Conservation (phyloP, 1,140 invertebrate genomes). For the Penaeus chinensis region DNA sequence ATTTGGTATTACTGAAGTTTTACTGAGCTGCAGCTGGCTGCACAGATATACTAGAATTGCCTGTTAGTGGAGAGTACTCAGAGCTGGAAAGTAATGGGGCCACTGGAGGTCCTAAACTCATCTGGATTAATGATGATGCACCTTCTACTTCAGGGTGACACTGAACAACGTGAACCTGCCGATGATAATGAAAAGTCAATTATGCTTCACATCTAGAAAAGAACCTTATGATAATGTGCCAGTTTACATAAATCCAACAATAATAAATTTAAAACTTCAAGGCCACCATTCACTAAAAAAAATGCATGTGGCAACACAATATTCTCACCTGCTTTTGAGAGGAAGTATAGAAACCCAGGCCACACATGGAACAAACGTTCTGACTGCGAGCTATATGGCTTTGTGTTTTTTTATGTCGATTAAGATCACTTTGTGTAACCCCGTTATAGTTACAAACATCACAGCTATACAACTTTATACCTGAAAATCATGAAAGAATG, state of each 20-base stretch:
- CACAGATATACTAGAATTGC: background rate
- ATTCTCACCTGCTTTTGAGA: slow-evolving; percentile 60
- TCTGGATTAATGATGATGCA: slow-evolving; percentile 61
- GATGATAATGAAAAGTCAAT: background rate
- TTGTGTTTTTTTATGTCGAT: slow-evolving; percentile 71
- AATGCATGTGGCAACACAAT: no score
- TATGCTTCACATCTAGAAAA: background rate
- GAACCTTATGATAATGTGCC: background rate
- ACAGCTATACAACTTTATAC: slow-evolving; percentile 71
- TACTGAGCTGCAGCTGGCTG: slow-evolving; percentile 33
- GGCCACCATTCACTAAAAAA: no score
- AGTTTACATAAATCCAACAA: background rate
- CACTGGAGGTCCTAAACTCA: slow-evolving; percentile 57
- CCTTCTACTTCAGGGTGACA: slow-evolving; percentile 62
- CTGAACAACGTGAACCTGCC: slow-evolving; percentile 58
- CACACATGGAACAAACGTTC: slow-evolving; percentile 62
- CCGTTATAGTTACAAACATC: slow-evolving; percentile 72
- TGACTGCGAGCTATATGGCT: slow-evolving; percentile 68
- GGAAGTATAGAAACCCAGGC: slow-evolving; percentile 62
- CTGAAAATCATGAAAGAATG: slow-evolving; percentile 64
- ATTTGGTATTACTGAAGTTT: background rate
- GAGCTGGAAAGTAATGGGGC: slow-evolving; percentile 14
- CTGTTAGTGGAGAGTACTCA: background rate
- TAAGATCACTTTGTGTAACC: slow-evolving; percentile 72
- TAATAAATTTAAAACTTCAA: background rate